A percentile compares a stretch with the other conserved stretches of the same genome.
Evolutionary conservation across 1,140 invertebrate genomes (phyloP).

Genomic region (Piezodorus guildinii): DNA sequence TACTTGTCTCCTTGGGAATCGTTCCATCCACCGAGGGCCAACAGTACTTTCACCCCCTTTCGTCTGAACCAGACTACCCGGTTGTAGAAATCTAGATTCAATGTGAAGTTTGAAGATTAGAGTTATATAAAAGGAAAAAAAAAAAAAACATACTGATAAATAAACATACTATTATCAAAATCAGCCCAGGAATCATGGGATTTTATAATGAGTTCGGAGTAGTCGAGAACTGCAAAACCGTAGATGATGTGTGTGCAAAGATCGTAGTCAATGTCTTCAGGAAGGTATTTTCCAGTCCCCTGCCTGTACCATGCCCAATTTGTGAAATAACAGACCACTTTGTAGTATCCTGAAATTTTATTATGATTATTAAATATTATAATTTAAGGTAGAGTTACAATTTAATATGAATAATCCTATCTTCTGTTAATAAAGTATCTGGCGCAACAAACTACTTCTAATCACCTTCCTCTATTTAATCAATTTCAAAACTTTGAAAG

Average conservation of each 20-base stretch:
- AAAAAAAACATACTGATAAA: not conserved
- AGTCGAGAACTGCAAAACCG: constrained; percentile 77
- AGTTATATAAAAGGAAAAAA: not conserved
- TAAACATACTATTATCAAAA: constrained; percentile 61
- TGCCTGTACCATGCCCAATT: constrained; percentile 87
- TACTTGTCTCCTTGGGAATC: constrained; percentile 78
- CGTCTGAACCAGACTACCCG: constrained; percentile 64
- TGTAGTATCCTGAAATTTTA: constrained; percentile 36
- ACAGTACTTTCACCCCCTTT: constrained; percentile 65
- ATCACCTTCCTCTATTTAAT: no score
- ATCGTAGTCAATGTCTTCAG: constrained; percentile 71
- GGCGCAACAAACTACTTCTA: no score
- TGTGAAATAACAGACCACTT: constrained; percentile 83
- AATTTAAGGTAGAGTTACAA: not conserved
- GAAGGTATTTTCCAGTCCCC: constrained; percentile 64
- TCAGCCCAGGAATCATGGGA: constrained; percentile 83
- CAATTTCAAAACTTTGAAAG: no score
- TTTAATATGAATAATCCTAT: no score
- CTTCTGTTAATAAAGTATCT: no score
- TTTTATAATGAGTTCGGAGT: constrained; percentile 60
- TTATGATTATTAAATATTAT: not conserved
- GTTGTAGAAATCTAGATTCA: constrained; percentile 60
- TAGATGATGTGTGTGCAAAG: constrained; percentile 86
- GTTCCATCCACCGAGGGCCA: constrained; percentile 83
- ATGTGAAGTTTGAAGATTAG: not conserved